Base-by-base conservation (phyloP, 2,888 invertebrate genomes). In the Dexiosoma caninum region DNA sequence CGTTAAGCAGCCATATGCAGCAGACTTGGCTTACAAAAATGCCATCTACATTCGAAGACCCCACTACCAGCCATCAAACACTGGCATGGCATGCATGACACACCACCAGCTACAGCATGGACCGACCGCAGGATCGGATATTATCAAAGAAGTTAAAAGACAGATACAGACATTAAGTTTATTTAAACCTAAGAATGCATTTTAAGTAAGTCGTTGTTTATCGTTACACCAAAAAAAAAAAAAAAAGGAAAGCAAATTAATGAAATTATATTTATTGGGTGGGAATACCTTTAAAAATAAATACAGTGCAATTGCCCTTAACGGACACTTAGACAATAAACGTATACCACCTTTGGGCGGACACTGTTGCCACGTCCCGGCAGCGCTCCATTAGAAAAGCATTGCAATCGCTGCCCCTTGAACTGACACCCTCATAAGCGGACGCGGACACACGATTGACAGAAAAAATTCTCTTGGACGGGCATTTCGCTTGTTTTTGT, bases 131-230 rank as follows among this genome's bases (percentile, higher is more conserved):
- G 57, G 40, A 75, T 59, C 51, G 75, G 32, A 40, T 51, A 32
- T 59, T 51, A 67, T 59, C 30, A 49, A 51, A 59, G 19, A 51
- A 59, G 40, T 12, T 5, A 44, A 37, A 23, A 35, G 30, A 57
- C 60, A 44, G 51, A 76, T 67, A 76, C 67, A 67, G 59, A 67
- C 75, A 67, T 76, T 67, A 59, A 67, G 32, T 51, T 59, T 59
- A 60, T 59, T 71, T 72, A 60, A 67, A 59, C 66, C 59, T 46
- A 72, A 66, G 60, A 60, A 78, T 66, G 59, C 66, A 78, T 78
- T 71, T 78, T 72, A 78, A 78, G 35, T 78, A 71, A 71, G 77
- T 78, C 71, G 71, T 78, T 78, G 60, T 76, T 76, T 78, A 78
- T 78, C 37, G 53, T 12, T 12, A 9, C 19, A 44, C n/a, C 44